Evolutionary conservation across 1,140 invertebrate species (phyloP).

Genomic region (Gonatopus flavifemur): DNA sequence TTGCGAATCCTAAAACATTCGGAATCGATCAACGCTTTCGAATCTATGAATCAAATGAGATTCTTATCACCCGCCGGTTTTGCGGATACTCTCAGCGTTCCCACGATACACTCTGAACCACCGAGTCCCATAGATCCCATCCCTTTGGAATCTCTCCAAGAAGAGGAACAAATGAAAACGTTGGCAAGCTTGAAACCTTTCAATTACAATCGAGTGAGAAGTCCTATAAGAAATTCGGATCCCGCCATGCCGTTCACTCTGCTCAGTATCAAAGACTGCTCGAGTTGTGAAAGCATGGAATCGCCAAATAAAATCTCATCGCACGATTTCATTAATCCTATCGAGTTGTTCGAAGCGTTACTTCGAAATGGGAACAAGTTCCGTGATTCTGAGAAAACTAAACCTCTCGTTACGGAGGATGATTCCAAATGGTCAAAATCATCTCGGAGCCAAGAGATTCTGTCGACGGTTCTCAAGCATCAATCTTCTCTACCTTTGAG

Average conservation of each 20-base stretch:
- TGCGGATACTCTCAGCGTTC: slow-evolving; percentile 36
- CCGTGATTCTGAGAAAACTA: slow-evolving; percentile 18
- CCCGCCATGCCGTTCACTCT: slow-evolving; percentile 43
- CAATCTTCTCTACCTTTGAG: slow-evolving; percentile 42
- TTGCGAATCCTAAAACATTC: slow-evolving; percentile 31
- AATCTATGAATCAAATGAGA: slow-evolving; percentile 15
- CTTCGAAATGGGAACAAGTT: slow-evolving; percentile 29
- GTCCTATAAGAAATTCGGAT: slow-evolving; percentile 41
- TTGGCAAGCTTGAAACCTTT: not conserved
- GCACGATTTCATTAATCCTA: slow-evolving; percentile 12
- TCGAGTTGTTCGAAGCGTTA: slow-evolving; percentile 16
- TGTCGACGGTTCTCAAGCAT: slow-evolving; percentile 37
- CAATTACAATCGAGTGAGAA: slow-evolving; percentile 19
- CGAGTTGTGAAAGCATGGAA: not conserved
- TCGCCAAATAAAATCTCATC: slow-evolving; percentile 2
- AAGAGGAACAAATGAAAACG: slow-evolving; percentile 20
- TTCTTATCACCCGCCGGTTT: slow-evolving; percentile 27
- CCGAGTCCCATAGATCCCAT: slow-evolving; percentile 46
- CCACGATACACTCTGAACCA: slow-evolving; percentile 48
- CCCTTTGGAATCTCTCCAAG: slow-evolving; percentile 26
- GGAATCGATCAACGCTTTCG: slow-evolving; percentile 31
- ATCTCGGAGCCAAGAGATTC: slow-evolving; percentile 48
- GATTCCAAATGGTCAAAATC: slow-evolving; percentile 52
- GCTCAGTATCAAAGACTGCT: slow-evolving; percentile 44
- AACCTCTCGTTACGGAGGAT: slow-evolving; percentile 42